phyloP scores from a whole-genome alignment of 2,113 vertebrate genomes.

The mouse (Mus musculus) region GRCm39 chr2:122003501-122004000 shows the following conservation, averaged over 20 bases:
- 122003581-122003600: slow-evolving; percentile 39
- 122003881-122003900: not conserved
- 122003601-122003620: slow-evolving; percentile 67
- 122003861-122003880: slow-evolving; percentile 80
- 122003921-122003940: not conserved
- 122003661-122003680: slow-evolving; percentile 78
- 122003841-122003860: slow-evolving; percentile 70
- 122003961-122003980: not conserved
- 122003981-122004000: not conserved
- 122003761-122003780: slow-evolving; percentile 71
- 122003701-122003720: slow-evolving; percentile 76
- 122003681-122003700: slow-evolving; percentile 79
- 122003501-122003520: not conserved
- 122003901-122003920: not conserved
- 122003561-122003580: not conserved
- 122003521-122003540: not conserved
- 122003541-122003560: not conserved
- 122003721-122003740: slow-evolving; percentile 72
- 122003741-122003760: slow-evolving; percentile 65
- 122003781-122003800: slow-evolving; percentile 66
- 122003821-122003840: slow-evolving; percentile 67
- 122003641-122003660: slow-evolving; percentile 75
- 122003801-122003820: slow-evolving; percentile 64
- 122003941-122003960: not conserved
- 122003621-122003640: slow-evolving; percentile 80